Percentiles rank a stretch among this genome's conserved stretches.
phyloP scores from a whole-genome alignment of 2,888 invertebrate genomes.

The Apotomis capreana region DNA sequence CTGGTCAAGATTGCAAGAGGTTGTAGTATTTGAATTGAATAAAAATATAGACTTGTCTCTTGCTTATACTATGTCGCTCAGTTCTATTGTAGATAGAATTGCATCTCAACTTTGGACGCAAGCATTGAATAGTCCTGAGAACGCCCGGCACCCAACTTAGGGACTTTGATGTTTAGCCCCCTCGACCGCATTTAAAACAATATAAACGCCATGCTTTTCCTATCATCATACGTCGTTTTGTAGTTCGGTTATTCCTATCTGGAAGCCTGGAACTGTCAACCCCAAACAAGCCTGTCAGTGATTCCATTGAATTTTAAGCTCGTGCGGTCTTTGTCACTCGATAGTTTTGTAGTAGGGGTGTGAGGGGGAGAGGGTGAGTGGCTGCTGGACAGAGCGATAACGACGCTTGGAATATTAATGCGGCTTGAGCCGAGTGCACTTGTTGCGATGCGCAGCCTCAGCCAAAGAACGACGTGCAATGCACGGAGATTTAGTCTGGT shows the following conservation, averaged over 20 bases:
- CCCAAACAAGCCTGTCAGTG: not conserved
- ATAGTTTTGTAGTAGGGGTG: not conserved
- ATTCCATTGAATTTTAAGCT: not conserved
- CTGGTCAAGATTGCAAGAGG: no score
- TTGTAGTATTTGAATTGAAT: no score
- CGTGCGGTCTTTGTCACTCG: slow-evolving; percentile 3
- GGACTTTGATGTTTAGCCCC: not conserved
- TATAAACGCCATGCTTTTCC: not conserved
- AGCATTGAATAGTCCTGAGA: no score
- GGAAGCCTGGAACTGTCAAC: not conserved
- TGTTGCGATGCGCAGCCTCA: slow-evolving; percentile 25
- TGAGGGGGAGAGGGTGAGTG: not conserved
- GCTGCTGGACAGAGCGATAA: slow-evolving; percentile 8
- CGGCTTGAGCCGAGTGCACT: slow-evolving; percentile 14
- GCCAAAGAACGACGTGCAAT: not conserved
- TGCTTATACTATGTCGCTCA: no score
- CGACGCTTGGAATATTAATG: slow-evolving; percentile 30
- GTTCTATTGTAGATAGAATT: no score
- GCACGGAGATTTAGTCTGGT: not conserved
- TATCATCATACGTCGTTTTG: not conserved
- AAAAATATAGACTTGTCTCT: no score
- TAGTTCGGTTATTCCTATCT: not conserved
- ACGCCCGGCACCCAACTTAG: not conserved
- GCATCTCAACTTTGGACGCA: no score
- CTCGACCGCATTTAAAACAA: not conserved